Conservation (phyloP, 1,140 invertebrate species). For the Sinella curviseta region DNA sequence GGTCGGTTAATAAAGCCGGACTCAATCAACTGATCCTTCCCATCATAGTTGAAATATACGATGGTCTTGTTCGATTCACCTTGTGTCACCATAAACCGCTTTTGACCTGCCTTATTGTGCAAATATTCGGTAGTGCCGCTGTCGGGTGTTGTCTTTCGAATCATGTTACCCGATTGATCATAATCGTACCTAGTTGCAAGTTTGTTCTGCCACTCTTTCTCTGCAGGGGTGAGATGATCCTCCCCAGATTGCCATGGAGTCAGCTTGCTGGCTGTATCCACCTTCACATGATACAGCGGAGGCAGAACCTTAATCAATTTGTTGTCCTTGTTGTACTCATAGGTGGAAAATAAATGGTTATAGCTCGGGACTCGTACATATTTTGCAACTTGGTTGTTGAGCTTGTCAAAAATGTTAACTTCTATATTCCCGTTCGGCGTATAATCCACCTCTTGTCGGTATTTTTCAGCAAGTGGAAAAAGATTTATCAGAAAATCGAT, state of each 20-base stretch:
- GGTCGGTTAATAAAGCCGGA: neutral
- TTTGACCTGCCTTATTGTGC: neutral
- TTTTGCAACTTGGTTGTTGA: neutral
- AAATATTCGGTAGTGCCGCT: neutral
- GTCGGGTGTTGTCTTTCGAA: neutral
- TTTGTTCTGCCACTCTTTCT: neutral
- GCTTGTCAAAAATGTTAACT: conserved; percentile 11
- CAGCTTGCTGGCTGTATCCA: neutral
- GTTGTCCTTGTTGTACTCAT: conserved; percentile 27
- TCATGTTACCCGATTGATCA: neutral
- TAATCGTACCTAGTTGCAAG: neutral
- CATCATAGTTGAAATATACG: neutral
- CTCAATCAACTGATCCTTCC: neutral
- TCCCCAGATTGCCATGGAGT: neutral
- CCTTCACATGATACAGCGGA: conserved; percentile 24
- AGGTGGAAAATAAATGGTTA: conserved; percentile 28
- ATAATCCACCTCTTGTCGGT: neutral
- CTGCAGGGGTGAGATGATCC: neutral
- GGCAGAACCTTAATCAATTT: conserved; percentile 24
- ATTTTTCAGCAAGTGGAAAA: neutral
- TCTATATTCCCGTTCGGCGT: conserved; percentile 2
- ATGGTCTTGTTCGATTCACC: neutral
- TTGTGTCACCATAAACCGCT: neutral
- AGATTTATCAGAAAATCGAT: neutral
- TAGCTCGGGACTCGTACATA: conserved; percentile 12